Conservation (phyloP, 37 sponge, comb jelly and placozoan genomes). For the Bolinopsis microptera region DNA sequence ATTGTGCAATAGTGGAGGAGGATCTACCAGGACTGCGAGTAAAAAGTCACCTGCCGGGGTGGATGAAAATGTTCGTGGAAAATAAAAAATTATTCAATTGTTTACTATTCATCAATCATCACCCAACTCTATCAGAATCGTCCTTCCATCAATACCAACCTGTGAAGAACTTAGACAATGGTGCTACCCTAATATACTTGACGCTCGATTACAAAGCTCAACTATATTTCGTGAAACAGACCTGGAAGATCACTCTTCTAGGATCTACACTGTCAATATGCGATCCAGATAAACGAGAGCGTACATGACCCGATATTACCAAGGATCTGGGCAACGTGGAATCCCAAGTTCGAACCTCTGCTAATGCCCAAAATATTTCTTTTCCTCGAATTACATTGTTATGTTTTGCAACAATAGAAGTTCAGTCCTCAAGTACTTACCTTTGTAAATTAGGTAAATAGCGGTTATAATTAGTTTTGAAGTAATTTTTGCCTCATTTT, state of each 20-base stretch:
- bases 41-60: neutral
- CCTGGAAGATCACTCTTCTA: neutral
- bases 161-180: neutral
- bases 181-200: too few species aligned
- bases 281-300: neutral
- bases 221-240: neutral
- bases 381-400: too few species aligned
- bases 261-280: neutral
- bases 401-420: too few species aligned
- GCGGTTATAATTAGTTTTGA: too few species aligned
- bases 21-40: neutral
- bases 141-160: neutral
- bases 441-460: too few species aligned
- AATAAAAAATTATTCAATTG: neutral
- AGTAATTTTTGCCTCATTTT: too few species aligned
- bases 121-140: neutral
- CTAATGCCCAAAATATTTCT: too few species aligned
- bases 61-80: neutral
- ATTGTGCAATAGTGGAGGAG: too few species aligned
- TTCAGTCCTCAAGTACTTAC: too few species aligned
- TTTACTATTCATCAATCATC: neutral
- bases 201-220: too few species aligned
- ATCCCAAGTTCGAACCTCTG: too few species aligned
- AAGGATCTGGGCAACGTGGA: neutral
- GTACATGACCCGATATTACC: neutral